Conservation (phyloP, 2,113 vertebrate species). For the Podarcis raffonei region DNA sequence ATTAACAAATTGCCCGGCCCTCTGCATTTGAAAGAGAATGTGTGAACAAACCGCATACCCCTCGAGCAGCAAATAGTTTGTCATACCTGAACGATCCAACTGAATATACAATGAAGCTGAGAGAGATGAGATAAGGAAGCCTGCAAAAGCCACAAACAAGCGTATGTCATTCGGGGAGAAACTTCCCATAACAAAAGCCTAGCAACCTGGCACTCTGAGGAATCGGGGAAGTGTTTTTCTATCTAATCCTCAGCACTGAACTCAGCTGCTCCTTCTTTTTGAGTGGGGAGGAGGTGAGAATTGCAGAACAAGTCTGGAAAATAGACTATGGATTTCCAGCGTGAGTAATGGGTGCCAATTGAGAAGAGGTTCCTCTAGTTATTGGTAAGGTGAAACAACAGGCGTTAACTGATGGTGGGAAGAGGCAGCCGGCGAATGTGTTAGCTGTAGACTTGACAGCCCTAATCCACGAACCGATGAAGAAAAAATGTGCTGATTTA, state of each 20-base stretch:
- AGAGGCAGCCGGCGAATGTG: neutral
- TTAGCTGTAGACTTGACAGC: neutral
- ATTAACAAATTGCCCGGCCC: neutral
- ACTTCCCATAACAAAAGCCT: neutral
- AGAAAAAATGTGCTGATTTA: neutral
- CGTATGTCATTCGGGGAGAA: neutral
- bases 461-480: neutral
- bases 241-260: neutral
- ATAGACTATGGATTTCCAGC: neutral
- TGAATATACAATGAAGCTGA: neutral
- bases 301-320: slow-evolving; percentile 12
- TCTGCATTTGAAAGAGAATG: neutral
- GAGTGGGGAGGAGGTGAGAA: neutral
- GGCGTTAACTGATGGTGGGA: neutral
- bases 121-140: slow-evolving; percentile 10
- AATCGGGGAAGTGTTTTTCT: neutral
- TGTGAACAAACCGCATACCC: neutral
- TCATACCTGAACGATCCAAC: neutral
- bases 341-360: neutral
- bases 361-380: slow-evolving; percentile 2
- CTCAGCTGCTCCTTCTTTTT: neutral
- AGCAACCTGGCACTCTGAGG: neutral
- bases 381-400: neutral
- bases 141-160: neutral
- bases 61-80: neutral